These are phyloP conservation scores for Chloropsis cyanopogon DNA, from an alignment of 2,113 vertebrate genomes.

Conservation along the genomic window DNA sequence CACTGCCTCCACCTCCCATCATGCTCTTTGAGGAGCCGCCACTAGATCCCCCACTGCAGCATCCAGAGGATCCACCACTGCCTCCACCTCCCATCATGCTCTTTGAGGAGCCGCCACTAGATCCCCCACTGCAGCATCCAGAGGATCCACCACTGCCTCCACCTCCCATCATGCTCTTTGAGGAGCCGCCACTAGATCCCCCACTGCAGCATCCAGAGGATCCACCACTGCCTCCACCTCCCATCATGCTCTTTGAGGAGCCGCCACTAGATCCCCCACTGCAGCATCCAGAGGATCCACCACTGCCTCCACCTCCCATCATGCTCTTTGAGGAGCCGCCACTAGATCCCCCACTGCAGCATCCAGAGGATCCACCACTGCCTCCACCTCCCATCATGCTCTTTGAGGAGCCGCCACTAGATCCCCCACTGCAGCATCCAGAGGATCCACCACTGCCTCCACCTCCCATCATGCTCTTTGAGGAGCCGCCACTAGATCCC, in stretches of 20 bases:
- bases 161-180: background rate
- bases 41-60: background rate
- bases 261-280: background rate
- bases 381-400: background rate
- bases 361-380: background rate
- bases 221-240: background rate
- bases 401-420: background rate
- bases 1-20: background rate
- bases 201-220: background rate
- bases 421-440: background rate
- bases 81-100: background rate
- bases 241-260: background rate
- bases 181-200: background rate
- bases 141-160: background rate
- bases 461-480: background rate
- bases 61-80: background rate
- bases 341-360: background rate
- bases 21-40: background rate
- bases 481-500: fast-evolving
- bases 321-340: background rate
- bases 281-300: background rate
- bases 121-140: background rate
- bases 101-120: fast-evolving
- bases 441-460: background rate
- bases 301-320: background rate